Evolutionary conservation across 2,797 vertebrate species (phyloP).

Genomic region (Fundulus diaphanus): DNA sequence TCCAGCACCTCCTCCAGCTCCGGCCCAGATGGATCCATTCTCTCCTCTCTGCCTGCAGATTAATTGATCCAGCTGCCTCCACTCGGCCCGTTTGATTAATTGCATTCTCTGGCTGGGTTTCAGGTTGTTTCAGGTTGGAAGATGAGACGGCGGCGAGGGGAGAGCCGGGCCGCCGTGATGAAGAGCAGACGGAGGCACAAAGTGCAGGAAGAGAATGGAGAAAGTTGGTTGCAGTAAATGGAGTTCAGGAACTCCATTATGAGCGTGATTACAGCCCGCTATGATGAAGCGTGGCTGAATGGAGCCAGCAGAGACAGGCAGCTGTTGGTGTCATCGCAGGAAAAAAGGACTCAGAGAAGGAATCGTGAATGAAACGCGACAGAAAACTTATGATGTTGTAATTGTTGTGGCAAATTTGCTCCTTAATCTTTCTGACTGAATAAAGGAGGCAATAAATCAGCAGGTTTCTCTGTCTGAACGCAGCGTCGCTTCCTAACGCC

Average conservation of each 20-base stretch:
- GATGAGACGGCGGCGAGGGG: conserved; percentile 25
- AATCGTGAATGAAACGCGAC: neutral
- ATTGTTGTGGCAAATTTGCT: neutral
- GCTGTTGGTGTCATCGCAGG: conserved; percentile 17
- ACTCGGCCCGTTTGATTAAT: conserved; percentile 51
- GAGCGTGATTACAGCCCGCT: conserved; percentile 41
- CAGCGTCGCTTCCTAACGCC: neutral
- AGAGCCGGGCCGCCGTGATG: conserved; percentile 16
- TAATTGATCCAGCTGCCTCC: conserved; percentile 55
- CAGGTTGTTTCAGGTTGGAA: conserved; percentile 44
- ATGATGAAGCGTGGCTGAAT: conserved; percentile 38
- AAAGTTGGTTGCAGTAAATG: conserved; percentile 49
- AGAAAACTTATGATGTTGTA: neutral
- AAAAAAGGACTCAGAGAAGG: neutral
- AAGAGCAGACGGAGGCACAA: conserved; percentile 35
- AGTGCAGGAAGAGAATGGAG: conserved; percentile 20
- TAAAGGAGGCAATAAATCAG: neutral
- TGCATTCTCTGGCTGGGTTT: conserved; percentile 20
- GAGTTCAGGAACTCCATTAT: conserved; percentile 65
- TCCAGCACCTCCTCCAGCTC: conserved; percentile 27
- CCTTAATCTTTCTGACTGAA: neutral
- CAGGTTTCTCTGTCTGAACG: neutral
- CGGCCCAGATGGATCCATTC: conserved; percentile 36
- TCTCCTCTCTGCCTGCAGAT: conserved; percentile 30
- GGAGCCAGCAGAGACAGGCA: conserved; percentile 23